phyloP scores from a whole-genome alignment of 2,113 vertebrate genomes.

The Macaca mulatta region DNA sequence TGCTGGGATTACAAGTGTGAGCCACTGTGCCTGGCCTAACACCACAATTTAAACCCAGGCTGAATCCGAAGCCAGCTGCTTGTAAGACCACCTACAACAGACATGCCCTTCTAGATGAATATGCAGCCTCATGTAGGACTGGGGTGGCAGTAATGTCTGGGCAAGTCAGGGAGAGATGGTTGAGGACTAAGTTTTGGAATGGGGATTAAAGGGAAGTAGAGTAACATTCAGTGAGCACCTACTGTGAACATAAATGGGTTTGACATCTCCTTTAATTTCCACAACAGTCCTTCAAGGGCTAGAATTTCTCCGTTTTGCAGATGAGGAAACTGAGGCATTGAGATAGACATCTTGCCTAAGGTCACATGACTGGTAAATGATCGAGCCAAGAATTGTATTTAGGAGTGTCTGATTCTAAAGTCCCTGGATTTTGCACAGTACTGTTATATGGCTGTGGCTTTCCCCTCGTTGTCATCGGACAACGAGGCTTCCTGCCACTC shows the following conservation, averaged over 20 bases:
- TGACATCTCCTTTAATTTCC: not conserved
- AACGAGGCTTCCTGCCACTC: not conserved
- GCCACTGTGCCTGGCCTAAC: too few species aligned
- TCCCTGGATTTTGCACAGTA: too few species aligned
- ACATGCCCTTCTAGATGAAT: not conserved
- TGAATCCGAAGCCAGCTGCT: not conserved
- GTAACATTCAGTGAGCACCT: not conserved
- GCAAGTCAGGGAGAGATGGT: rapidly evolving
- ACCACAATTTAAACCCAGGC: not conserved
- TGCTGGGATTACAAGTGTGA: too few species aligned
- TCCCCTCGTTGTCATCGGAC: too few species aligned
- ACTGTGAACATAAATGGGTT: too few species aligned
- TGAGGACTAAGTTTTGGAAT: not conserved
- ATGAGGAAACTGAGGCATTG: not conserved
- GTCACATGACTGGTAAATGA: not conserved
- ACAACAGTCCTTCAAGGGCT: not conserved
- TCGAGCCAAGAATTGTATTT: not conserved
- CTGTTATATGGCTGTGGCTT: rapidly evolving
- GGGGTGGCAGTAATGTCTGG: rapidly evolving
- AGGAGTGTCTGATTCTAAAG: not conserved
- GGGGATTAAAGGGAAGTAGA: not conserved
- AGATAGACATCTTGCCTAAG: not conserved
- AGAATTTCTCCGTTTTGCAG: not conserved
- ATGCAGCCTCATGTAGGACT: not conserved
- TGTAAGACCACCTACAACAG: rapidly evolving